These are phyloP conservation scores for Trematomus bernacchii DNA, from an alignment of 2,797 vertebrate genomes.

Conservation along the genomic window DNA sequence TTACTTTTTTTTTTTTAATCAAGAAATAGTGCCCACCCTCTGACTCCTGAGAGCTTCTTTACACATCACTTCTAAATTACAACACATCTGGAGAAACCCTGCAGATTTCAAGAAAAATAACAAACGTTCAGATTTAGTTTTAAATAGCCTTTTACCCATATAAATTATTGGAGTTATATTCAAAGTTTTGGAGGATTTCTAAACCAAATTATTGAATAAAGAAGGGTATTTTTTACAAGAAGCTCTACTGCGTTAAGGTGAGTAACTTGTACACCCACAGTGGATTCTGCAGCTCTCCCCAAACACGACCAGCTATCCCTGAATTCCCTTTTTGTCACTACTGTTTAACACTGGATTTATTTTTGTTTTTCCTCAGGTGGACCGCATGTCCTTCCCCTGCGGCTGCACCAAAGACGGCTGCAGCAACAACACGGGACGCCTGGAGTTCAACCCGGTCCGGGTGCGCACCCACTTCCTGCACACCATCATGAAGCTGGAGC, in stretches of 20 bases:
- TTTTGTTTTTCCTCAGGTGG: slow-evolving; percentile 85
- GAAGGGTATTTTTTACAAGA: neutral
- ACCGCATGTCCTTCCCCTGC: slow-evolving; percentile 97
- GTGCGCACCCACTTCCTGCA: slow-evolving; percentile 98
- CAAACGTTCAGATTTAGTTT: neutral
- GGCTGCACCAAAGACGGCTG: slow-evolving; percentile 97
- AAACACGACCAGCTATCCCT: slow-evolving; percentile 9
- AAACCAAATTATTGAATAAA: neutral
- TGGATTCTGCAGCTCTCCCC: slow-evolving; percentile 11
- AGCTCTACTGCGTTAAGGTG: slow-evolving; percentile 13
- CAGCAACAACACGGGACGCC: slow-evolving; percentile 92
- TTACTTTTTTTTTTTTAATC: no score
- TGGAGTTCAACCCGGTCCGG: slow-evolving; percentile 96
- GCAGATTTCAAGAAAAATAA: neutral
- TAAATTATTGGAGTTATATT: neutral
- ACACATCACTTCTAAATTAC: no score
- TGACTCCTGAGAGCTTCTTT: no score
- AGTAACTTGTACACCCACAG: neutral
- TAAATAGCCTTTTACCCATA: neutral
- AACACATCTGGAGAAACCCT: neutral
- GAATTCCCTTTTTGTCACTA: neutral
- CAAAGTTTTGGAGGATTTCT: neutral
- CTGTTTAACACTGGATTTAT: slow-evolving; percentile 3
- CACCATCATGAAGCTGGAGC: slow-evolving; percentile 97
- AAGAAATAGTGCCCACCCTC: no score